These are phyloP conservation scores for Brachionus angularis DNA, from an alignment of 1,140 invertebrate genomes.

Conservation along the genomic window DNA sequence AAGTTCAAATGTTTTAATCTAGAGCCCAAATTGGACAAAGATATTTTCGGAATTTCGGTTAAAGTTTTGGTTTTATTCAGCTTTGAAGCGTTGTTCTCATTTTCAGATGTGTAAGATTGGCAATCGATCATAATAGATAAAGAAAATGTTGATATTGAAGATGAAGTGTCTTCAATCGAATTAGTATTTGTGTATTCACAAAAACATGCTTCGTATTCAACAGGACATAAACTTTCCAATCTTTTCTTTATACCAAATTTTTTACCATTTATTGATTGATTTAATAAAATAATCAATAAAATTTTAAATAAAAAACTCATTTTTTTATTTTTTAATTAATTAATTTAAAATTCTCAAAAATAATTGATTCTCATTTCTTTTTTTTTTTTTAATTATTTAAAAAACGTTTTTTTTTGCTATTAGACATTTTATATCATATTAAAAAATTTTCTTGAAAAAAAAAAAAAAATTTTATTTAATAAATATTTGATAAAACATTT, in stretches of 20 bases:
- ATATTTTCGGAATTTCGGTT: background rate
- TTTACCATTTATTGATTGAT: too few relatives aligned
- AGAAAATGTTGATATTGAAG: background rate
- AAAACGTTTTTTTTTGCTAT: too few relatives aligned
- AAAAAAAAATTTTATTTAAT: too few relatives aligned
- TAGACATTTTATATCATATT: too few relatives aligned
- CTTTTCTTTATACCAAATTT: background rate
- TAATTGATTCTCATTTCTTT: background rate
- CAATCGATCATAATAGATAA: constrained; percentile 22
- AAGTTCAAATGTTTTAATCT: constrained; percentile 4
- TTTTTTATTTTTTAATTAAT: background rate
- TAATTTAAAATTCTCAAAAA: background rate
- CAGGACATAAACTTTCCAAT: constrained; percentile 17
- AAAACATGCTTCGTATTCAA: constrained; percentile 16
- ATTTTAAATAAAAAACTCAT: too few relatives aligned
- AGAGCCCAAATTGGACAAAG: background rate
- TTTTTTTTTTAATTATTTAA: constrained; percentile 7
- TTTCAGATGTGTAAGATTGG: background rate
- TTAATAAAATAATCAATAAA: too few relatives aligned
- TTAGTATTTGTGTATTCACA: constrained; percentile 31
- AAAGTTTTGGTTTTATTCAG: background rate
- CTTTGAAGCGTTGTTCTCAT: background rate
- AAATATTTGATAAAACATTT: too few relatives aligned
- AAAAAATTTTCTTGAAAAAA: too few relatives aligned
- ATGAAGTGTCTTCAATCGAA: background rate